Conservation (phyloP, 2,113 vertebrate genomes). For the Empidonax alnorum region DNA sequence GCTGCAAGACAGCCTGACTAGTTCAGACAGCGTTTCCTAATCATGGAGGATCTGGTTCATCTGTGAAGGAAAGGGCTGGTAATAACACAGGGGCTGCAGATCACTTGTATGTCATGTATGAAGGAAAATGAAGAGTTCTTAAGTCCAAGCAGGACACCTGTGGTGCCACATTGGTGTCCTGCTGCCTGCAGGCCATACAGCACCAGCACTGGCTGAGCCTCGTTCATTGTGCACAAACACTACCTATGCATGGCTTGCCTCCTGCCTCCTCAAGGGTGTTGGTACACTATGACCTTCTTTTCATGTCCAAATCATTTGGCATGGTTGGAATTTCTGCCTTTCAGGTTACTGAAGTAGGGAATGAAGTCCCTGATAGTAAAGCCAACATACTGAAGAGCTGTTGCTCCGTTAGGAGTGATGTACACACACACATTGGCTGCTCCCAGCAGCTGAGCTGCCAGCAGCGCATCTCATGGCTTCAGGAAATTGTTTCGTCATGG, state of each 20-base stretch:
- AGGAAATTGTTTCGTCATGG: background rate
- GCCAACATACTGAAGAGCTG: background rate
- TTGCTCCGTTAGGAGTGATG: background rate
- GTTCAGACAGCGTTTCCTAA: background rate
- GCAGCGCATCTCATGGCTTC: background rate
- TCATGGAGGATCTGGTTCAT: background rate
- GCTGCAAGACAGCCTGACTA: background rate
- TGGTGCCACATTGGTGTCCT: background rate
- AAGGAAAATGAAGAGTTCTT: background rate
- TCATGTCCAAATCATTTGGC: background rate
- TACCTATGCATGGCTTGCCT: rapidly evolving
- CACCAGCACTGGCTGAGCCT: background rate
- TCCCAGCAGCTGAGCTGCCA: background rate
- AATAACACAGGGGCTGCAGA: background rate
- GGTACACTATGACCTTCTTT: background rate
- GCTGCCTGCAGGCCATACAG: background rate
- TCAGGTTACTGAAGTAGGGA: background rate
- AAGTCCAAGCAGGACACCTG: background rate
- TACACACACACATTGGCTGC: background rate
- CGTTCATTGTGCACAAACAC: background rate
- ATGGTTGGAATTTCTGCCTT: background rate
- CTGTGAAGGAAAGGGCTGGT: background rate
- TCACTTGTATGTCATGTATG: too few relatives aligned
- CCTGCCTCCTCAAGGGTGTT: background rate
- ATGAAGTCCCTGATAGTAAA: background rate